phyloP scores from a whole-genome alignment of 1,140 invertebrate species.

The Eupeodes corollae region DNA sequence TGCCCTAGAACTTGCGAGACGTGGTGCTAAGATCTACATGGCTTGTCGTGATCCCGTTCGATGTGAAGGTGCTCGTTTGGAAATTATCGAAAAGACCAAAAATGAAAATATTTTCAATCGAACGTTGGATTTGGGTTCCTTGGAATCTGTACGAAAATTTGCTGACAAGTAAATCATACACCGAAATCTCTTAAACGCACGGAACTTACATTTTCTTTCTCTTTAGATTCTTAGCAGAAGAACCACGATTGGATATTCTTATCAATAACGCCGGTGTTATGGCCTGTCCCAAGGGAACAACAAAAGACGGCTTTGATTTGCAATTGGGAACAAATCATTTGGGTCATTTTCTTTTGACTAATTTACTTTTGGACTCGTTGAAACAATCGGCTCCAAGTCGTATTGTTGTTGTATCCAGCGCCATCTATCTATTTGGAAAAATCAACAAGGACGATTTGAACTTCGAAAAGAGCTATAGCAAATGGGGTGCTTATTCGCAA shows the following conservation, averaged over 20 bases:
- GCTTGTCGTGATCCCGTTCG: constrained; percentile 71
- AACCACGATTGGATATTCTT: constrained; percentile 61
- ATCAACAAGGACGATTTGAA: constrained; percentile 63
- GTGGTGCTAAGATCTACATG: constrained; percentile 70
- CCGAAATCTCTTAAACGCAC: neutral
- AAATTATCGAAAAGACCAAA: constrained; percentile 38
- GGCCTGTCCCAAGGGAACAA: constrained; percentile 52
- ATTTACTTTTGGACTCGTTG: constrained; percentile 53
- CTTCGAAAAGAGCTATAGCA: constrained; percentile 47
- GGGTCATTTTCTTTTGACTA: constrained; percentile 76
- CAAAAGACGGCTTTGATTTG: constrained; percentile 69
- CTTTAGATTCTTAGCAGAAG: constrained; percentile 41
- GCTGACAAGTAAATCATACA: constrained; percentile 27
- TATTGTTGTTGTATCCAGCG: constrained; percentile 36
- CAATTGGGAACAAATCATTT: constrained; percentile 69
- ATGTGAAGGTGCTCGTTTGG: constrained; percentile 49
- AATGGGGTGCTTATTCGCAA: constrained; percentile 49
- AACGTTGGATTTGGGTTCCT: constrained; percentile 63
- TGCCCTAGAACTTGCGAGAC: constrained; percentile 58
- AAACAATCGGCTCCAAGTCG: constrained; percentile 44
- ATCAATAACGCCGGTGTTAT: constrained; percentile 87
- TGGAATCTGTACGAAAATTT: constrained; percentile 63
- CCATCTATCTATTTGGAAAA: constrained; percentile 39
- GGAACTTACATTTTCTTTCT: constrained; percentile 11
- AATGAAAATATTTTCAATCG: constrained; percentile 47